phyloP scores from a whole-genome alignment of 2,797 vertebrate species.

The Todus mexicanus region DNA sequence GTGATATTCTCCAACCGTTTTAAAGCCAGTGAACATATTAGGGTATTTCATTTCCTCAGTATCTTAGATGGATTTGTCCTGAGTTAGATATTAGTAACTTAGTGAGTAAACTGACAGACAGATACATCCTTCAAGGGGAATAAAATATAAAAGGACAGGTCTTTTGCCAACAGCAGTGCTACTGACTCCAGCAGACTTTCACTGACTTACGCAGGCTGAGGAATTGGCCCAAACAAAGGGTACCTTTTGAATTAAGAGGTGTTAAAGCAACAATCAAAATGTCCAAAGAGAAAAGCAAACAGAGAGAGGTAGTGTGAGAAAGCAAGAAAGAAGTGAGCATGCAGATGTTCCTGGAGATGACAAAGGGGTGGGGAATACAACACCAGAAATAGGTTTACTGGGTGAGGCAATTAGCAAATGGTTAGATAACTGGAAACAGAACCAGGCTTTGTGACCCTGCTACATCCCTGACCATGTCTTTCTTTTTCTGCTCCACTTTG shows the following conservation, averaged over 20 bases:
- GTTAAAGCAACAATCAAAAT: background rate
- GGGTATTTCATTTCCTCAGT: background rate
- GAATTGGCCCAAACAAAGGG: background rate
- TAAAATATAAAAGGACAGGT: background rate
- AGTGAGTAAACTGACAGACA: background rate
- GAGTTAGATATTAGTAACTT: background rate
- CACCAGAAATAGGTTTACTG: background rate
- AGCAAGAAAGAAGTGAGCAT: background rate
- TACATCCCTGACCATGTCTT: background rate
- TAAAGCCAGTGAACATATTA: background rate
- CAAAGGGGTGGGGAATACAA: background rate
- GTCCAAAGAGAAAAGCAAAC: background rate
- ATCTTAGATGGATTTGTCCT: background rate
- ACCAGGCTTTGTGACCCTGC: background rate
- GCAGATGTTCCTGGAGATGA: background rate
- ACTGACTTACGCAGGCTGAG: background rate
- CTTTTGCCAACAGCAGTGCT: background rate
- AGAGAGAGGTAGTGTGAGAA: background rate
- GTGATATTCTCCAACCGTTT: background rate
- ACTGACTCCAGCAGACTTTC: background rate
- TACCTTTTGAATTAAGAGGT: background rate
- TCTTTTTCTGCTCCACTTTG: background rate
- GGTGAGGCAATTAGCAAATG: background rate
- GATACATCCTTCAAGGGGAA: background rate
- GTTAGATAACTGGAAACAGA: background rate